A percentile compares a stretch with the other conserved stretches of the same genome.
phyloP scores from a whole-genome alignment of 2,888 invertebrate species.

The Agrilus mali region DNA sequence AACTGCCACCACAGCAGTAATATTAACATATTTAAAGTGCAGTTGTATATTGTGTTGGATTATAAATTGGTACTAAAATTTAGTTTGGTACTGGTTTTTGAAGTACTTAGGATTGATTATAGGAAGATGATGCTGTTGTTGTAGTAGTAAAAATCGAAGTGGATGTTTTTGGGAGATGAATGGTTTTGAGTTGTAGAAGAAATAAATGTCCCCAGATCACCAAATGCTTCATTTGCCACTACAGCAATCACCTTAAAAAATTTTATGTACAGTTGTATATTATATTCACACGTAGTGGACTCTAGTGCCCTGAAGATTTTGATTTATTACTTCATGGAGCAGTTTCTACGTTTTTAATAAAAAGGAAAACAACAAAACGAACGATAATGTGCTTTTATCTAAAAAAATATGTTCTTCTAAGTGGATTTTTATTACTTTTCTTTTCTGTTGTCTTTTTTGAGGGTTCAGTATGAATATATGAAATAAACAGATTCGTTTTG shows the following conservation, averaged over 20 bases:
- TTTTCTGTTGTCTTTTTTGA: no score
- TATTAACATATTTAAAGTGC: conserved; percentile 63
- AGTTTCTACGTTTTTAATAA: no score
- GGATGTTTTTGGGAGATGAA: conserved; percentile 4
- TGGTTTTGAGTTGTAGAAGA: conserved; percentile 8
- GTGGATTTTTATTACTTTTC: no score
- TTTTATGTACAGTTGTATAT: conserved; percentile 68
- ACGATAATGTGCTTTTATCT: no score
- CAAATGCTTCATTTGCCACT: conserved; percentile 43
- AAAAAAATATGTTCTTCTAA: no score
- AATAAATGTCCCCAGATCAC: conserved; percentile 37
- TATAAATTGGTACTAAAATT: no score
- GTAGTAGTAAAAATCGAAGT: conserved; percentile 2
- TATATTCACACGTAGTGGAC: conserved; percentile 46
- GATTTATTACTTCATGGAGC: conserved; percentile 3
- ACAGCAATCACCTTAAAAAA: conserved; percentile 63
- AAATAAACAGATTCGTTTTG: no score
- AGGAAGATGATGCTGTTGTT: conserved; percentile 1
- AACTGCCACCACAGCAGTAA: conserved; percentile 54
- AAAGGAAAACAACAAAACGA: no score
- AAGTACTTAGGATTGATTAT: no score
- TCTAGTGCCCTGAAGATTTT: conserved; percentile 9
- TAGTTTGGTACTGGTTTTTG: no score
- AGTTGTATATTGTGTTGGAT: conserved; percentile 36
- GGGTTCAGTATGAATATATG: no score